Evolutionary conservation across 2,797 vertebrate genomes (phyloP).

Genomic region (Poeciliopsis presidionis): DNA sequence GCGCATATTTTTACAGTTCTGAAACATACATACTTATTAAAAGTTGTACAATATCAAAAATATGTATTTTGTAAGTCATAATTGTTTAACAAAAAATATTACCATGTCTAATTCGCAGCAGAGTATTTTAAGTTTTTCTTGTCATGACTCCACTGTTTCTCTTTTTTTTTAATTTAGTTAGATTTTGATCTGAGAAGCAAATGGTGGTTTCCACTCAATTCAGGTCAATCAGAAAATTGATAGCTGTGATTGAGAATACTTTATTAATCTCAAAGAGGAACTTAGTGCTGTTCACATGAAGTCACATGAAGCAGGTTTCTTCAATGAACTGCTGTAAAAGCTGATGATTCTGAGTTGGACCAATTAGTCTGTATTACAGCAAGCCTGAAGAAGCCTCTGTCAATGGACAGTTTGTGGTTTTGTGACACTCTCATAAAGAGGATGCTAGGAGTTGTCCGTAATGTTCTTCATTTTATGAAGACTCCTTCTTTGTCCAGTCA

Average conservation of each 20-base stretch:
- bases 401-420: neutral
- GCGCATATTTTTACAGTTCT: slow-evolving; percentile 12
- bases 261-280: neutral
- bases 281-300: neutral
- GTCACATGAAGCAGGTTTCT: neutral
- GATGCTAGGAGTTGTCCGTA: neutral
- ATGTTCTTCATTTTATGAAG: neutral
- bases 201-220: neutral
- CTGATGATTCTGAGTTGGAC: neutral
- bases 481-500: neutral
- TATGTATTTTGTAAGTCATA: neutral
- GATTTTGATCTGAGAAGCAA: neutral
- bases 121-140: neutral
- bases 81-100: neutral
- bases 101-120: neutral
- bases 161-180: neutral
- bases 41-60: neutral
- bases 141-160: neutral
- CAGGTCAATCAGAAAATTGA: neutral
- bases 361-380: neutral
- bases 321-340: neutral
- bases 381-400: neutral
- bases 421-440: neutral
- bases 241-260: neutral
- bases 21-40: slow-evolving; percentile 18